phyloP scores from a whole-genome alignment of 2,888 invertebrate species.

The Drosophila mettleri region DNA sequence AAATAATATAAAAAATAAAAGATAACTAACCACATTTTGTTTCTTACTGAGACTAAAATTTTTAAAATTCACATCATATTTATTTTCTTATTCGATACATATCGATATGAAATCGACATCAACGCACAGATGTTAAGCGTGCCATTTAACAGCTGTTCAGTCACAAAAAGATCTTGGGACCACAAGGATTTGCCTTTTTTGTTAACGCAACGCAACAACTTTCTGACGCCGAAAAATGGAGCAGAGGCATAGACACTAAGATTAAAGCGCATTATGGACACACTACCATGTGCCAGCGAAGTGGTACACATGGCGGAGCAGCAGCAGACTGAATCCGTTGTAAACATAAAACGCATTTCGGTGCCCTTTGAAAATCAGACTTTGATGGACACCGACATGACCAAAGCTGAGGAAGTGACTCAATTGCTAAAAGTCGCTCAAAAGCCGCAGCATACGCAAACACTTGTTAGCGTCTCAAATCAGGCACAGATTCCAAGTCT shows the following conservation, averaged over 20 bases:
- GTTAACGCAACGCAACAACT: conserved; percentile 31
- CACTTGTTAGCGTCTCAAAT: conserved; percentile 16
- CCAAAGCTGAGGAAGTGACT: conserved; percentile 30
- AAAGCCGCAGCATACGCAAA: conserved; percentile 41
- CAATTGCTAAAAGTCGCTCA: conserved; percentile 45
- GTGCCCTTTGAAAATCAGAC: conserved; percentile 38
- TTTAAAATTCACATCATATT: background rate
- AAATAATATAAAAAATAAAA: background rate
- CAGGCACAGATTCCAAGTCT: conserved; percentile 66
- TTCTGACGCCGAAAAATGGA: conserved; percentile 45
- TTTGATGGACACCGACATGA: conserved; percentile 37
- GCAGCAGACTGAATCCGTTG: conserved; percentile 32
- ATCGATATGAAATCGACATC: conserved; percentile 16
- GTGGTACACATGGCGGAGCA: conserved; percentile 41
- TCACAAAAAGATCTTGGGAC: conserved; percentile 24
- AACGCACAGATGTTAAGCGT: conserved; percentile 38
- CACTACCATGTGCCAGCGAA: conserved; percentile 53
- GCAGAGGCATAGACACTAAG: conserved; percentile 8
- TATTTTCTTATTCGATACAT: conserved; percentile 15
- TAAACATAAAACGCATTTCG: conserved; percentile 48
- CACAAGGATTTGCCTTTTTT: conserved; percentile 25
- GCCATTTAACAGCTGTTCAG: conserved; percentile 56
- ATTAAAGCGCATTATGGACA: conserved; percentile 49
- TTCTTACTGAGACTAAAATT: too few relatives aligned
- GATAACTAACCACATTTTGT: background rate